Base-by-base conservation (phyloP, 2,797 vertebrate genomes). In the Paramormyrops hopkinsi region DNA sequence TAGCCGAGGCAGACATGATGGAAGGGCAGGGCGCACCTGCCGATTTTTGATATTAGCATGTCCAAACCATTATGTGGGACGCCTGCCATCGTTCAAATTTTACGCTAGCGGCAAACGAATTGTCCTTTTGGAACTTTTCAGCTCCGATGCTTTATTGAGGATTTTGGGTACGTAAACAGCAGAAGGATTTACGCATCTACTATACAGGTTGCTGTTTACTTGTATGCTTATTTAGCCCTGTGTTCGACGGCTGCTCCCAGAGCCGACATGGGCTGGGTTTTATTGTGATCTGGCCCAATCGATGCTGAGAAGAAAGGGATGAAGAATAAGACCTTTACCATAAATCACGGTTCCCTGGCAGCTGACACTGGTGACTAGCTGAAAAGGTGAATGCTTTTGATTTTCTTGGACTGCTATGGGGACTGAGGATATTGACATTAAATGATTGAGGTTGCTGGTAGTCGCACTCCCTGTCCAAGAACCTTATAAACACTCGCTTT, bases 331-430 rank as follows among this genome's bases (percentile, higher is more conserved):
- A 53, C 19, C 14, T 41, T 41, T 41, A 76, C 53, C 90, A 93
- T 91, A 91, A 89, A 88, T 79, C 91, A 92, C 88, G 90, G 89
- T 89, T 93, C 87, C 29, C 89, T 86, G 87, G 46, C 88, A 88
- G 90, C 89, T 17, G 19, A 87, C 50, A 6, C 88, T 92, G 91
- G 92, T 93, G 90, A 92, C 87, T 93, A 89, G 90, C 92, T 91
- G 73, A 92, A 93, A 91, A 88, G 44, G 59, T 90, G 59, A 79
- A 46, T 62, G 53, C 54, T 53, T 44, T 85, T 87, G 29, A 87
- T 87, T 56, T 59, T 59, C 50, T 53, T 53, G 12, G 22, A 82
- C 41, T 73, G 33, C 14, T 82, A 82, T 82, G 19, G 4, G 41
- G 41, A 6, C 37, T 9, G 41, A 19, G 41, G 37, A 82, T 44